Base-by-base conservation (phyloP, 1,140 invertebrate species). In the Ceratina japonica region DNA sequence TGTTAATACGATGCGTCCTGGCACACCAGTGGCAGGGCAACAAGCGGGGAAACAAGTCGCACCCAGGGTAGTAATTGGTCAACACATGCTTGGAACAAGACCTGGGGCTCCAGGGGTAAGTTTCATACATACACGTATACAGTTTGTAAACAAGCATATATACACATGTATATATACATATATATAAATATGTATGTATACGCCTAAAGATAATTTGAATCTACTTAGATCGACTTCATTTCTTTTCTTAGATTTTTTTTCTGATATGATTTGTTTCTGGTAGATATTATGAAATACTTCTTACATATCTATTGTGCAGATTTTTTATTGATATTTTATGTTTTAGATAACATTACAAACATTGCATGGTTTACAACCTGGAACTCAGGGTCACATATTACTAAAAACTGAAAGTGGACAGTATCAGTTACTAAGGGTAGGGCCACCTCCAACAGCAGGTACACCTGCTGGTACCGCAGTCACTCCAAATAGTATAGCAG, bases 341-440 rank as follows among this genome's bases (percentile, higher is more conserved):
- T 93, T 95, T 92, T 87, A 94, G 95, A 96, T 97, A 93, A 97
- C 96, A 81, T 94, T 98, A 89, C 95, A 97, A 94, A 95, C 95
- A 91, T 94, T 97, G 82, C 97, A 96, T 93, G 95, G 94, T 90
- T 94, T 97, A 86, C 96, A 95, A 93, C 95, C 95, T 88, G 97
- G 95, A 91, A 96, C 95, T 92, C 97, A 95, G 91, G 96, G 96
- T 87, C 96, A 97, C 93, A 94, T 98, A 87, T 94, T 98, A 84
- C 93, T 99, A 88, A 98, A 98, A 94, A 98, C 97, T 89, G 98
- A 99, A 93, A 98, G 97, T 94, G 98, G 98, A 83, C 97, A 98
- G 90, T 97, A 96, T 93, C 97, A 98, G 92, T 93, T 98, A 87
- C 93, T 99, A 82, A 95, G 97, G 91, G 96, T 98, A 83, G 96